phyloP scores from a whole-genome alignment of 2,113 vertebrate genomes.

The Rhinoderma darwinii region DNA sequence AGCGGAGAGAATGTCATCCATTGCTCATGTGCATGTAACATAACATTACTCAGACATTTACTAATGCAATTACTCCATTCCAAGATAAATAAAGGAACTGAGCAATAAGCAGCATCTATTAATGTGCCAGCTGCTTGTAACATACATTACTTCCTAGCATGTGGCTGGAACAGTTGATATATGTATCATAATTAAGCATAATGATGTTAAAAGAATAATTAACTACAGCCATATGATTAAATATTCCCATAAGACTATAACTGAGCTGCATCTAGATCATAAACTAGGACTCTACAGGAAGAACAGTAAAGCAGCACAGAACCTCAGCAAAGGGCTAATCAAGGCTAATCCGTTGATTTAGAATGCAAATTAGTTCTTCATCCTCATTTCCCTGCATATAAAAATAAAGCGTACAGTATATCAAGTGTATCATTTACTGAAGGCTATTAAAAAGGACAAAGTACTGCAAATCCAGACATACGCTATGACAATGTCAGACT shows the following conservation, averaged over 20 bases:
- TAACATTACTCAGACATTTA: conserved; percentile 31
- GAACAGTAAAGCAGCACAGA: conserved; percentile 21
- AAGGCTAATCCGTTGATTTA: conserved; percentile 48
- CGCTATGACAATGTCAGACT: not conserved
- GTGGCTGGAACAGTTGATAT: conserved; percentile 39
- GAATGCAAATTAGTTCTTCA: conserved; percentile 31
- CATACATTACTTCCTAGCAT: conserved; percentile 32
- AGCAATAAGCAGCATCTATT: conserved; percentile 29
- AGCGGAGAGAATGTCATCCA: not conserved
- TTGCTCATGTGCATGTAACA: conserved; percentile 12
- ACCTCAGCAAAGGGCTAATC: conserved; percentile 32
- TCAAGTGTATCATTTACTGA: conserved; percentile 12
- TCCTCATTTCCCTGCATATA: conserved; percentile 15
- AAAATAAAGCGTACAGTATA: conserved; percentile 16
- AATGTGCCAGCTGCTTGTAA: conserved; percentile 43
- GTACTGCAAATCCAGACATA: not conserved
- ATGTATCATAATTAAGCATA: conserved; percentile 54
- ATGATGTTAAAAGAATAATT: conserved; percentile 59
- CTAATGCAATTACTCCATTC: conserved; percentile 32
- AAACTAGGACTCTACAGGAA: conserved; percentile 40
- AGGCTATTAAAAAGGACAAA: not conserved
- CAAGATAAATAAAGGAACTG: conserved; percentile 34
- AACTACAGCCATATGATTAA: conserved; percentile 57
- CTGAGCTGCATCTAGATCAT: conserved; percentile 25
- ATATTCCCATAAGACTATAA: conserved; percentile 45